A percentile compares a stretch with the other conserved stretches of the same genome.
Conservation (phyloP, 2,113 vertebrate genomes). For the Machaerirhynchus nigripectus region DNA sequence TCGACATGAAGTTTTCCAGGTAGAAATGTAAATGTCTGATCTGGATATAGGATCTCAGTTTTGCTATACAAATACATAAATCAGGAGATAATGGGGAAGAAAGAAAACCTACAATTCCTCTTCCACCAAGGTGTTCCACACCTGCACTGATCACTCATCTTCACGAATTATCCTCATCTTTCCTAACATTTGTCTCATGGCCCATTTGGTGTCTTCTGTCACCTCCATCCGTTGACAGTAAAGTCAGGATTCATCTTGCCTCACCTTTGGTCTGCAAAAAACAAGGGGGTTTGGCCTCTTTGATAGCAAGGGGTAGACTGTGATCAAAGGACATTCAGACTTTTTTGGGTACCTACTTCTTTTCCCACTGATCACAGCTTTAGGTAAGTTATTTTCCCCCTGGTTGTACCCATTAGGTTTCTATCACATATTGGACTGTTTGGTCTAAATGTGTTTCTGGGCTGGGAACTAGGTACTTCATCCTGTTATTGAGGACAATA, state of each 20-base stretch:
- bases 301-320: not conserved
- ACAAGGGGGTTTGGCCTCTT: not conserved
- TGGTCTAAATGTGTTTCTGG: not conserved
- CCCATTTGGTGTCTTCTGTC: not conserved
- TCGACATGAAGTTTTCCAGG: not conserved
- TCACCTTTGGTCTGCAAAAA: not conserved
- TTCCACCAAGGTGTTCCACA: not conserved
- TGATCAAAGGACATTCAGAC: not conserved
- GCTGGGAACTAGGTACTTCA: not conserved
- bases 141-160: not conserved
- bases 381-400: not conserved
- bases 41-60: not conserved
- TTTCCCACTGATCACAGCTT: not conserved
- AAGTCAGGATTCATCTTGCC: not conserved
- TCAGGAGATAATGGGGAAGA: not conserved
- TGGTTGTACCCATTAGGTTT: not conserved
- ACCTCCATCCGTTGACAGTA: not conserved
- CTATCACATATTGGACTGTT: not conserved
- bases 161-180: not conserved
- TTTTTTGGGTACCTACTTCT: not conserved
- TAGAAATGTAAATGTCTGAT: not conserved
- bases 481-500: not conserved
- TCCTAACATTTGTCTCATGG: not conserved
- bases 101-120: not conserved
- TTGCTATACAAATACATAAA: not conserved